A percentile compares a stretch with the other conserved stretches of the same genome.
Conservation (phyloP, 1,140 invertebrate genomes). For the Trichomalopsis sarcophagae region DNA sequence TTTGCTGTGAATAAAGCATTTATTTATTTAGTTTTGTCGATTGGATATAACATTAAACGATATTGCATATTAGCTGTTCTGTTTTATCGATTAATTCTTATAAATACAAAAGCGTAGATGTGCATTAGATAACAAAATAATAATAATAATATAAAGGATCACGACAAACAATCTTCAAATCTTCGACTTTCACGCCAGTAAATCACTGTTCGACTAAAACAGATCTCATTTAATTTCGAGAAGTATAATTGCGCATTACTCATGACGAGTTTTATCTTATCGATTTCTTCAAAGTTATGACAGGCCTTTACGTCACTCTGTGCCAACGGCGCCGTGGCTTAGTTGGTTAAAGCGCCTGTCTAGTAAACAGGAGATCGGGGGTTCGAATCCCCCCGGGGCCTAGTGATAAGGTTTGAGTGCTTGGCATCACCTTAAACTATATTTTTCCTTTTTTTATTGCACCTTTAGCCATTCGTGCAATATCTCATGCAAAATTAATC, state of each 20-base stretch:
- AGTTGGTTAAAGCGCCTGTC: slow-evolving; percentile 79
- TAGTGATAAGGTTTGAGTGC: slow-evolving; percentile 44
- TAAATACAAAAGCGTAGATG: neutral
- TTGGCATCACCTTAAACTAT: neutral
- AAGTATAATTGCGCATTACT: neutral
- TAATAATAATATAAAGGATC: neutral
- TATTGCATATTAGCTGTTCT: neutral
- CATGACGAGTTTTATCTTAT: neutral
- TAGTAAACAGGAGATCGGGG: slow-evolving; percentile 78
- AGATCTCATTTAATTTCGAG: neutral
- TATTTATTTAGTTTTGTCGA: no score
- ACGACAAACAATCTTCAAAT: no score
- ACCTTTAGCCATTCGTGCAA: no score
- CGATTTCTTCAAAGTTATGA: neutral
- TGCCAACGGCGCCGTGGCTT: slow-evolving; percentile 75
- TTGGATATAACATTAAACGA: neutral
- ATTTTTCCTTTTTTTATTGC: neutral
- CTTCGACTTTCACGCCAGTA: neutral
- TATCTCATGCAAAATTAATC: no score
- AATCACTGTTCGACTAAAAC: neutral
- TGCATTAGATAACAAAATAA: neutral
- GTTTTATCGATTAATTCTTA: neutral
- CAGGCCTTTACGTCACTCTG: neutral
- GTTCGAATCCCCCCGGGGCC: slow-evolving; percentile 77
- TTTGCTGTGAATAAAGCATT: no score